phyloP scores from a whole-genome alignment of 1,140 invertebrate genomes.

The Limonius californicus region DNA sequence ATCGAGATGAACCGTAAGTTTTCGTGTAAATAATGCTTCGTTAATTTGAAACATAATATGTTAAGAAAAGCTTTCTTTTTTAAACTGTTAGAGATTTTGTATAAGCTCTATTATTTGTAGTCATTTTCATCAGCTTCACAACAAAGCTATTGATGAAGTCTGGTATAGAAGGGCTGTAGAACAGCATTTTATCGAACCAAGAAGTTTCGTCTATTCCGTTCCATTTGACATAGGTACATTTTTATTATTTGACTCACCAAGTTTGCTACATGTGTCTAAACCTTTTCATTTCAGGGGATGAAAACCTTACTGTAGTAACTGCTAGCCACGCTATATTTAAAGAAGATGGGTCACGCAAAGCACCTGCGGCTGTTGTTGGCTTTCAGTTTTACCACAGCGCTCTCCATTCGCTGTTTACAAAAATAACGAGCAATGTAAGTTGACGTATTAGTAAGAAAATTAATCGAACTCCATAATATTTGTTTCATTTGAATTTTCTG shows the following conservation, averaged over 20 bases:
- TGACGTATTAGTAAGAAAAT: too few relatives aligned
- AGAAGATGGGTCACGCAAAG: slow-evolving; percentile 59
- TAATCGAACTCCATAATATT: too few relatives aligned
- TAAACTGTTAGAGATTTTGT: neutral
- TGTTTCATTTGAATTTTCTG: too few relatives aligned
- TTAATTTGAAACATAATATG: neutral
- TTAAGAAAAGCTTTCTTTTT: neutral
- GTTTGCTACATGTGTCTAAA: too few relatives aligned
- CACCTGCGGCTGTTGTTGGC: slow-evolving; percentile 88
- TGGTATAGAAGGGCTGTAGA: slow-evolving; percentile 94
- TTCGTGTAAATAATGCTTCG: neutral
- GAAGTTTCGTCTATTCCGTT: slow-evolving; percentile 85
- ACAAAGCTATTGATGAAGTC: slow-evolving; percentile 81
- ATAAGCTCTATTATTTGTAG: slow-evolving; percentile 46
- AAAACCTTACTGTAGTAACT: slow-evolving; percentile 72
- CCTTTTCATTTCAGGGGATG: slow-evolving; percentile 54
- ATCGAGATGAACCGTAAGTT: slow-evolving; percentile 38
- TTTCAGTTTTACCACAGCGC: slow-evolving; percentile 80
- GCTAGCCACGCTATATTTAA: slow-evolving; percentile 84
- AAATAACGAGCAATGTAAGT: slow-evolving; percentile 65
- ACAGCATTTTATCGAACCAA: slow-evolving; percentile 72
- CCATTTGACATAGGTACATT: slow-evolving; percentile 63
- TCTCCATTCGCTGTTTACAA: slow-evolving; percentile 70
- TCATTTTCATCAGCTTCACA: slow-evolving; percentile 74
- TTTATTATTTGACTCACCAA: too few relatives aligned